Conservation (phyloP, 2,888 invertebrate species). For the Cheilosia variabilis region DNA sequence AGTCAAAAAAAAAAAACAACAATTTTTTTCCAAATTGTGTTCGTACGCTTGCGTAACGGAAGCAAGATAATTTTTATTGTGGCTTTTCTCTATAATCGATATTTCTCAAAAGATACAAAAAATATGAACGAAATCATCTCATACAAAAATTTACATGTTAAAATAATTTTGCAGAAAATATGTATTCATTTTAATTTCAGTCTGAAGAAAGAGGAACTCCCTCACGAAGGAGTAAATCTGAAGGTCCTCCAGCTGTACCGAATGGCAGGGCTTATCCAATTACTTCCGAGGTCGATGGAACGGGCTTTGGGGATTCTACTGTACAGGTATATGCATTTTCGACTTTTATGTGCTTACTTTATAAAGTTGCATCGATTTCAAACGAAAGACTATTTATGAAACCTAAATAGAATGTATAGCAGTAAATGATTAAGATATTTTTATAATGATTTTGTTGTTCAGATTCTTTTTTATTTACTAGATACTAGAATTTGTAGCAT, state of each 20-base stretch:
- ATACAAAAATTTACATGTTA: conserved; percentile 34
- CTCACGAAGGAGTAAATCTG: conserved; percentile 91
- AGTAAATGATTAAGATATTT: not conserved
- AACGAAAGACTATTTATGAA: conserved; percentile 11
- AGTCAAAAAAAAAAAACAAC: conserved; percentile 12
- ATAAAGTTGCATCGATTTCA: conserved; percentile 13
- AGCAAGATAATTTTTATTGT: conserved; percentile 23
- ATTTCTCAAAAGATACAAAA: not conserved
- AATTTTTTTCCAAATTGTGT: conserved; percentile 39
- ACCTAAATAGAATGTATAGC: not conserved
- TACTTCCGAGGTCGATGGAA: conserved; percentile 82
- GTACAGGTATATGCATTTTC: conserved; percentile 80
- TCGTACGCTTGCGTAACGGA: conserved; percentile 32
- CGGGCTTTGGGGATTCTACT: conserved; percentile 78
- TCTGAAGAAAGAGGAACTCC: conserved; percentile 89
- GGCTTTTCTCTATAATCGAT: conserved; percentile 18
- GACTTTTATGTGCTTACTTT: conserved; percentile 27
- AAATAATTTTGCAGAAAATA: conserved; percentile 68
- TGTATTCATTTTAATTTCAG: conserved; percentile 84
- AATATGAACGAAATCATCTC: conserved; percentile 26
- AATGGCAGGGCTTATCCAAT: conserved; percentile 83
- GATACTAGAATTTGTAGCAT: no score
- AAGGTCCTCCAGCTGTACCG: conserved; percentile 86
- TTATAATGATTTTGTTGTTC: not conserved
- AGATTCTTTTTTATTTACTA: not conserved